phyloP scores from a whole-genome alignment of 2,888 invertebrate genomes.

The Phania funesta region DNA sequence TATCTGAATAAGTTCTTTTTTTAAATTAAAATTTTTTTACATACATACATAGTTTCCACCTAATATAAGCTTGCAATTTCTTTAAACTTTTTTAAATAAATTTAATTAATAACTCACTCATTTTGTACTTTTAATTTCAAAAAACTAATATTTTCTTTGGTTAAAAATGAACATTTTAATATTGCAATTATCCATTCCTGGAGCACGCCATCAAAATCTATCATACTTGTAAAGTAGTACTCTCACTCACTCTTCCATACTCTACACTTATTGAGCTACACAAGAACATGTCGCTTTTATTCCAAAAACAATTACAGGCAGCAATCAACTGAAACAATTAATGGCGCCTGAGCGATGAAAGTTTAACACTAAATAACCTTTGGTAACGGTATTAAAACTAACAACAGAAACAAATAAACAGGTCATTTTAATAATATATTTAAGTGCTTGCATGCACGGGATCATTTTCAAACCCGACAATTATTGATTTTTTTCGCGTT shows the following conservation, averaged over 20 bases:
- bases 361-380: slow-evolving; percentile 31
- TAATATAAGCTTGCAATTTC: no score
- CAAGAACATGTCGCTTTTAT: slow-evolving; percentile 26
- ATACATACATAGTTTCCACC: no score
- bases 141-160: no score
- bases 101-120: no score
- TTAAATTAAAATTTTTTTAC: no score
- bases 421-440: slow-evolving; percentile 18
- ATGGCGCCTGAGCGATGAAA: slow-evolving; percentile 41
- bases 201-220: neutral
- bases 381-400: slow-evolving; percentile 3
- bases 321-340: slow-evolving; percentile 23
- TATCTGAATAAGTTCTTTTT: no score
- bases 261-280: neutral
- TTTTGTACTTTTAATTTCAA: no score
- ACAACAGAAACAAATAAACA: slow-evolving; percentile 10
- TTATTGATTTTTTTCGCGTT: slow-evolving; percentile 41
- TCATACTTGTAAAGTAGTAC: neutral
- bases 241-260: neutral
- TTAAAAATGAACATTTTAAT: no score
- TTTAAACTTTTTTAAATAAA: no score
- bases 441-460: slow-evolving; percentile 42
- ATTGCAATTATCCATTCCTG: no score
- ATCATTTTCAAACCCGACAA: slow-evolving; percentile 20
- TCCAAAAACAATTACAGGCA: slow-evolving; percentile 37